Percentiles rank a stretch among this genome's conserved stretches.
Conservation (phyloP, 2,113 vertebrate genomes). For the Lynx canadensis region DNA sequence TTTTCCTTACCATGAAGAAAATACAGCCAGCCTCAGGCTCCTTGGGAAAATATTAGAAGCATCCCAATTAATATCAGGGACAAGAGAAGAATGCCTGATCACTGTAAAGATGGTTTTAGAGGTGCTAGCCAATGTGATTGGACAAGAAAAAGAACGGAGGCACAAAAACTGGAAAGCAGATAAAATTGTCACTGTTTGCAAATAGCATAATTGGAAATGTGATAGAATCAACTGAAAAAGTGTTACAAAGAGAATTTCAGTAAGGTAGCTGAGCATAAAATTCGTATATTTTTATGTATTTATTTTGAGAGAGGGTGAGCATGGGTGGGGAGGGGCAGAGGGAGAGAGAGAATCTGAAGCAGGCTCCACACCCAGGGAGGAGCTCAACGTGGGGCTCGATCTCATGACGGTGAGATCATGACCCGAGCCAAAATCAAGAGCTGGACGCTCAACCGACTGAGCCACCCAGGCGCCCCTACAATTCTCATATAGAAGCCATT, state of each 20-base stretch:
- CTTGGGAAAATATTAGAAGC: not conserved
- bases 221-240: not conserved
- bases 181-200: too few species aligned
- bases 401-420: too few species aligned
- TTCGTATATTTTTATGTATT: too few species aligned
- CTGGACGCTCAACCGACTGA: too few species aligned
- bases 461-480: too few species aligned
- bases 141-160: not conserved
- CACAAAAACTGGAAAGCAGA: not conserved
- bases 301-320: too few species aligned
- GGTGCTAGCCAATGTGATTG: not conserved
- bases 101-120: not conserved
- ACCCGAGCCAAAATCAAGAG: too few species aligned
- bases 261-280: not conserved
- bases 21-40: not conserved
- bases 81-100: not conserved
- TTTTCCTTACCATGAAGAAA: not conserved
- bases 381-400: too few species aligned
- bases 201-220: not conserved
- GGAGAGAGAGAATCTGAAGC: too few species aligned
- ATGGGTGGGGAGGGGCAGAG: too few species aligned
- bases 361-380: too few species aligned
- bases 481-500: not conserved
- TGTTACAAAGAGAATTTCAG: not conserved
- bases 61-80: not conserved